Base-by-base conservation (phyloP, 2,888 invertebrate species). In the Mellilla xanthometata region DNA sequence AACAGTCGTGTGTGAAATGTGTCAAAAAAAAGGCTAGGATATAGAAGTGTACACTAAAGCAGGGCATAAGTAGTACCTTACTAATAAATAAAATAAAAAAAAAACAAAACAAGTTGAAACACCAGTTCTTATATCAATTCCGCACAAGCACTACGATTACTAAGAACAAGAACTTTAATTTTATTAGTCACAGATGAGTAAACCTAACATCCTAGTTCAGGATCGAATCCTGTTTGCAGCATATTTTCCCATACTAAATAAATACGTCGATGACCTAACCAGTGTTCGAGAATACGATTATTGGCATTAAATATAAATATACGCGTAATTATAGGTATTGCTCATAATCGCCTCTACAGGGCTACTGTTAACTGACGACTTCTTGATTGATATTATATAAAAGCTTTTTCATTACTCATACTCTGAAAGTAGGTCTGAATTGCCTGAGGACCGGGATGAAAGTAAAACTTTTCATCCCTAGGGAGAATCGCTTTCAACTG, bases 181-280 rank as follows among this genome's bases (percentile, higher is more conserved):
- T 26, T 59, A 64, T 71, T 72, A 74, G 62, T 72, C 72, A 75
- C 59, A 52, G 63, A 72, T 79, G 74, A 78, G 66, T 68, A 67
- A 5, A 19, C 2, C 15, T 5, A 60, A 62, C 70, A 63, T 72
- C 72, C 73, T 75, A 72, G 67, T 55, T 36, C 36, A 47, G 52
- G 28, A 46, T 59, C 49, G 44, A 68, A 73, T 73, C 76, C 72
- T 72, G 71, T 70, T 72, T 58, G 55, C 36, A 55, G 51, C 56
- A 58, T 41, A 38, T 48, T 62, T 73, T 71, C 71, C 75, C 76
- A 76, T 71, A 63, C 62, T 62, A 61, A 57, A 54, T 57, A 51
- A 54, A 54, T 60, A 58, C 56, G 54, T 55, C 61, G 73, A 70
- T 78, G 77, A 77, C 66, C 68, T 76, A 76, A 78, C 62, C 66